phyloP scores from a whole-genome alignment of 2,888 invertebrate genomes.

The Physocephala rufipes region DNA sequence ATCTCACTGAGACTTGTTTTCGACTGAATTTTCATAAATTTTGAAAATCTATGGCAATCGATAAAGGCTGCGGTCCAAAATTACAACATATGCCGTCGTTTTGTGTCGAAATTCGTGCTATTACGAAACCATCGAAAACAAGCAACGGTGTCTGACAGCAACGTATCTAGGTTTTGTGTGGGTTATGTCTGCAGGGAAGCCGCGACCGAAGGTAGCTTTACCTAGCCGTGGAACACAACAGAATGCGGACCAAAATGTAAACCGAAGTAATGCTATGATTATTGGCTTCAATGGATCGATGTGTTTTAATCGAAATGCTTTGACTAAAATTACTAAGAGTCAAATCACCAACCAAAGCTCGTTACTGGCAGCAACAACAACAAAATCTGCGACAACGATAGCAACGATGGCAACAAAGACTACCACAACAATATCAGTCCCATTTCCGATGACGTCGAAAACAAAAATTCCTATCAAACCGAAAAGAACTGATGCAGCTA shows the following conservation, averaged over 20 bases:
- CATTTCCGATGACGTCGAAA: constrained; percentile 28
- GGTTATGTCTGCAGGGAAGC: constrained; percentile 62
- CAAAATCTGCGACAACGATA: constrained; percentile 32
- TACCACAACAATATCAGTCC: background rate
- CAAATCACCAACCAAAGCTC: constrained; percentile 36
- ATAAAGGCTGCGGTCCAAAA: constrained; percentile 4
- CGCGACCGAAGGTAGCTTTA: constrained; percentile 57
- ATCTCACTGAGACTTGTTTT: background rate
- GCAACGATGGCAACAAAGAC: constrained; percentile 39
- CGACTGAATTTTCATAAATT: background rate
- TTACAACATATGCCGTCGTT: constrained; percentile 1
- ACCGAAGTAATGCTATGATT: constrained; percentile 27
- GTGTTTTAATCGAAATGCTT: background rate
- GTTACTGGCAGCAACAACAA: constrained; percentile 27
- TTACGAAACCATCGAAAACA: constrained; percentile 50
- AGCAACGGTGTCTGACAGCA: background rate
- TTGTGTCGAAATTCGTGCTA: constrained; percentile 40
- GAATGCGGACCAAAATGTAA: constrained; percentile 26
- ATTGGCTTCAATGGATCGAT: constrained; percentile 35
- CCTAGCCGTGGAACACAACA: constrained; percentile 47
- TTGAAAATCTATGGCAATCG: background rate
- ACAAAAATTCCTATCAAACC: constrained; percentile 41
- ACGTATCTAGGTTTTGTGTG: constrained; percentile 28
- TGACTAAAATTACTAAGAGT: constrained; percentile 17
- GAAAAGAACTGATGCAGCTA: constrained; percentile 34